These are phyloP conservation scores for Psilanteris sp. DNA, from an alignment of 1,140 invertebrate species.

Conservation along the genomic window DNA sequence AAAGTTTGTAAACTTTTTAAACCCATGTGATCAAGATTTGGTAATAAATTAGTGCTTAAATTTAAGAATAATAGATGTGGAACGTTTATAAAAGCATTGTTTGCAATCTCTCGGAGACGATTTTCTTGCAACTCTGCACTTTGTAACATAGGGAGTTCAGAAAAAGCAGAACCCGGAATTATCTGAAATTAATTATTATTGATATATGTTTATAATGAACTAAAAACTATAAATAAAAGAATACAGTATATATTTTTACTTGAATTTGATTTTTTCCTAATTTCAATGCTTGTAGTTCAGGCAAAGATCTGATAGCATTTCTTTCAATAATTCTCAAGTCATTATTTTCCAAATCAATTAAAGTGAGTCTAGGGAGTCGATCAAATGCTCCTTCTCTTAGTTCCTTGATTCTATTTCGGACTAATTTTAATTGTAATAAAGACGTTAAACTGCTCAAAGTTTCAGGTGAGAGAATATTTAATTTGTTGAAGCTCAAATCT, in stretches of 20 bases:
- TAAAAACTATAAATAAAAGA: no score
- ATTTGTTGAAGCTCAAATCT: slow-evolving; percentile 89
- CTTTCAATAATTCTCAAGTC: slow-evolving; percentile 88
- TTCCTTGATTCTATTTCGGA: slow-evolving; percentile 87
- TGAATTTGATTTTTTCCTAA: slow-evolving; percentile 87
- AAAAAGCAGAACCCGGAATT: slow-evolving; percentile 86
- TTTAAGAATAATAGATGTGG: slow-evolving; percentile 90
- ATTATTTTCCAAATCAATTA: slow-evolving; percentile 90
- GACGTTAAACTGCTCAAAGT: slow-evolving; percentile 84
- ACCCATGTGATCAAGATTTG: slow-evolving; percentile 85
- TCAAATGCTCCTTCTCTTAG: slow-evolving; percentile 86
- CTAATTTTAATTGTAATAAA: slow-evolving; percentile 84
- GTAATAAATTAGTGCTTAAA: slow-evolving; percentile 88
- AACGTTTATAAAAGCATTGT: slow-evolving; percentile 88
- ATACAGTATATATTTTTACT: no score
- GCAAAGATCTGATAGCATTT: slow-evolving; percentile 87
- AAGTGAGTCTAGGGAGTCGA: slow-evolving; percentile 85
- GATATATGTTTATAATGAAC: no score
- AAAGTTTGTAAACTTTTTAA: slow-evolving; percentile 85
- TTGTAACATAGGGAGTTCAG: slow-evolving; percentile 87
- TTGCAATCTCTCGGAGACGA: slow-evolving; percentile 83
- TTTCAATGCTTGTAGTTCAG: slow-evolving; percentile 87
- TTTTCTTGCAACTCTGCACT: slow-evolving; percentile 90
- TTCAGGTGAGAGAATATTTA: slow-evolving; percentile 85
- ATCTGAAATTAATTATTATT: slow-evolving; percentile 74